Percentiles rank a stretch among this genome's conserved stretches.
These are phyloP conservation scores for Prorops nasuta DNA, from an alignment of 1,140 invertebrate species.

Conservation along the genomic window DNA sequence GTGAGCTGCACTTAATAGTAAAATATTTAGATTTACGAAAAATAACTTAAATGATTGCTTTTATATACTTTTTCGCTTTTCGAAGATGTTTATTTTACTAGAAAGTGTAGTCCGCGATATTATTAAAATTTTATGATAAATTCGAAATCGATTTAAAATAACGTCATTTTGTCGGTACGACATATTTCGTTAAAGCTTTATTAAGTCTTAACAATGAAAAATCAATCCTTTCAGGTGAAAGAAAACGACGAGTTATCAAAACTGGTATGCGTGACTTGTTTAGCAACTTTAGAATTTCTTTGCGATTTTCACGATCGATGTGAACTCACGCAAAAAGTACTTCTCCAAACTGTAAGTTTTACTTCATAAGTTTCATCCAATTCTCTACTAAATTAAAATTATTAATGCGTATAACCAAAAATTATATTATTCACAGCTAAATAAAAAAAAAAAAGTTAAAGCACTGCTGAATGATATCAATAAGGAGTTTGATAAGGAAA, in stretches of 20 bases:
- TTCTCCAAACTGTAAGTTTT: constrained; percentile 20
- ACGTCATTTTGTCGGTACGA: constrained; percentile 1
- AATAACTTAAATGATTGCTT: too few species aligned
- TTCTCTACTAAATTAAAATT: not conserved
- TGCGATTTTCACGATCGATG: constrained; percentile 34
- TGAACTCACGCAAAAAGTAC: constrained; percentile 26
- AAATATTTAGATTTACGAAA: too few species aligned
- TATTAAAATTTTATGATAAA: too few species aligned
- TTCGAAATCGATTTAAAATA: constrained; percentile 5
- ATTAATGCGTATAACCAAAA: not conserved
- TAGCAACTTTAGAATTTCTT: constrained; percentile 35
- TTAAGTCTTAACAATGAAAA: not conserved
- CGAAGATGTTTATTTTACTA: too few species aligned
- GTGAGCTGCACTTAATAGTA: too few species aligned
- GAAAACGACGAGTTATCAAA: constrained; percentile 33
- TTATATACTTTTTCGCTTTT: too few species aligned
- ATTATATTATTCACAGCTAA: not conserved
- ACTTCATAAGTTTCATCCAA: not conserved
- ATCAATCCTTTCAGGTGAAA: constrained; percentile 32
- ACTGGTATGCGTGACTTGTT: constrained; percentile 30
- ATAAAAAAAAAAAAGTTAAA: too few species aligned
- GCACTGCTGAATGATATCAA: constrained; percentile 5
- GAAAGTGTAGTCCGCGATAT: constrained; percentile 10
- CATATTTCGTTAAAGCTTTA: too few species aligned
- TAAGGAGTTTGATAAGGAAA: constrained; percentile 33